Percentiles rank a stretch among this genome's conserved stretches.
These are phyloP conservation scores for Apantesis nais DNA, from an alignment of 2,888 invertebrate genomes.

Conservation along the genomic window DNA sequence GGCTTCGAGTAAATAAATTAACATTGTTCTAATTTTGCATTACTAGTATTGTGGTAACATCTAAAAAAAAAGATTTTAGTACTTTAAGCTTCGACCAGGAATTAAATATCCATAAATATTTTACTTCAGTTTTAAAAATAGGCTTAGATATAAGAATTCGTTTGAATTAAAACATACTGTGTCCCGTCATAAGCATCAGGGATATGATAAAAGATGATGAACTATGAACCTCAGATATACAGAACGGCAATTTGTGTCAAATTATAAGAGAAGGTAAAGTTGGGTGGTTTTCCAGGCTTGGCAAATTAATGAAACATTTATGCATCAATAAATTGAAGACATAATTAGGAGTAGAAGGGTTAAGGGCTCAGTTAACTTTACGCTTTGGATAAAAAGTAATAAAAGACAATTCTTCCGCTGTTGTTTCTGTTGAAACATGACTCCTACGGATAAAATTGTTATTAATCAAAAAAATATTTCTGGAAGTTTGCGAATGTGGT, in stretches of 20 bases:
- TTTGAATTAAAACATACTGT: neutral
- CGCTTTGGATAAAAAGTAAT: no score
- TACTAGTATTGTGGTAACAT: neutral
- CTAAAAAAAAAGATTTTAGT: neutral
- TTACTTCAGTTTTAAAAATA: no score
- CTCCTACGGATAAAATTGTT: no score
- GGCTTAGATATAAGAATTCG: neutral
- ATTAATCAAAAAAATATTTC: no score
- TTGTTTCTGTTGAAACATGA: no score
- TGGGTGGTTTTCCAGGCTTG: neutral
- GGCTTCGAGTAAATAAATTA: conserved; percentile 27
- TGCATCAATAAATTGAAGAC: neutral
- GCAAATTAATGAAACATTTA: neutral
- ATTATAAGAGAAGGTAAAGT: neutral
- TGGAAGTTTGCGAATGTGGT: no score
- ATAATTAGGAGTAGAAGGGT: neutral
- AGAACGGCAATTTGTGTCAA: no score
- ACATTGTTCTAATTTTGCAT: conserved; percentile 15
- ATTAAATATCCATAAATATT: neutral
- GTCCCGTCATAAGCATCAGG: neutral
- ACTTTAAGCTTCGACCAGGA: neutral
- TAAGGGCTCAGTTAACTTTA: neutral
- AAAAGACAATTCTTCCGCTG: no score
- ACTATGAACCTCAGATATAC: no score
- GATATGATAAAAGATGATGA: no score